Percentiles rank a stretch among this genome's conserved stretches.
Evolutionary conservation across 2,888 invertebrate genomes (phyloP).

Genomic region (Tortrix viridana): DNA sequence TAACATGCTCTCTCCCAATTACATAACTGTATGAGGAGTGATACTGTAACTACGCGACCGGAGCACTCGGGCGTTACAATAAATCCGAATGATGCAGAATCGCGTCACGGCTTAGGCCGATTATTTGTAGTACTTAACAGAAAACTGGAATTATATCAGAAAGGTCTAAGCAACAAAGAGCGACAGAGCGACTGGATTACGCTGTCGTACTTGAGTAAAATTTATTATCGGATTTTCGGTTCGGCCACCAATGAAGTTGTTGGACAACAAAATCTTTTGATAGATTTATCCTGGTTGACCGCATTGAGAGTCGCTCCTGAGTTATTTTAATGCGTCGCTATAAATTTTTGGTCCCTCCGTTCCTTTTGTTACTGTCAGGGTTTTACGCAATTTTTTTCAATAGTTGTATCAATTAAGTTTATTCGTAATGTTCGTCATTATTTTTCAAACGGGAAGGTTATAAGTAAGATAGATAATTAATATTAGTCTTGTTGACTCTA

Average conservation of each 20-base stretch:
- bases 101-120: slow-evolving; percentile 68
- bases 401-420: slow-evolving; percentile 26
- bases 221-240: slow-evolving; percentile 84
- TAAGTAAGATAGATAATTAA: neutral
- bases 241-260: slow-evolving; percentile 85
- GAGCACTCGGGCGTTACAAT: slow-evolving; percentile 47
- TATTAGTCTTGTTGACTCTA: slow-evolving; percentile 7
- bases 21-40: no score
- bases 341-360: slow-evolving; percentile 69
- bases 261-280: slow-evolving; percentile 84
- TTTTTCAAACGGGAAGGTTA: no score
- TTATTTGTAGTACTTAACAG: slow-evolving; percentile 79
- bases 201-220: slow-evolving; percentile 83
- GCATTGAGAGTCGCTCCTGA: slow-evolving; percentile 77
- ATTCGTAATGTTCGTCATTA: no score
- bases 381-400: slow-evolving; percentile 55
- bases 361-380: slow-evolving; percentile 48
- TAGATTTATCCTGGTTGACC: slow-evolving; percentile 83
- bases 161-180: slow-evolving; percentile 79
- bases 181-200: slow-evolving; percentile 81
- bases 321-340: slow-evolving; percentile 77
- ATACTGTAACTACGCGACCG: no score
- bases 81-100: slow-evolving; percentile 62
- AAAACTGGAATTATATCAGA: slow-evolving; percentile 79
- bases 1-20: no score